A percentile compares a stretch with the other conserved stretches of the same genome.
Conservation (phyloP, 2,113 vertebrate species). For the Oenanthe melanoleuca region DNA sequence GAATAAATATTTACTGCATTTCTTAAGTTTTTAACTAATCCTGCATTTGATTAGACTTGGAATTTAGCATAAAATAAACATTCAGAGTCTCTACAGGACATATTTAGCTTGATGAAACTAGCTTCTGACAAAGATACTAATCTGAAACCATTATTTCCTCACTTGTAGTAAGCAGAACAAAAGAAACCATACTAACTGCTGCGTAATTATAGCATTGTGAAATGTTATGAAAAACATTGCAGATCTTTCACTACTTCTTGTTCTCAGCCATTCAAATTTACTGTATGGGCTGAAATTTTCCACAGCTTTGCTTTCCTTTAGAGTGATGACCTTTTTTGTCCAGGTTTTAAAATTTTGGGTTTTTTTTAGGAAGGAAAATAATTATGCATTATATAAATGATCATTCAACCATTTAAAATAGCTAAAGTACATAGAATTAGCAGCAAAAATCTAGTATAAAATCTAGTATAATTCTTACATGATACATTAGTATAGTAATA, state of each 20-base stretch:
- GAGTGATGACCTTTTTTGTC: neutral
- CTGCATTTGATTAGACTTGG: neutral
- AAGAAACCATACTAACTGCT: neutral
- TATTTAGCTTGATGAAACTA: neutral
- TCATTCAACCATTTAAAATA: neutral
- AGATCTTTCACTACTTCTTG: neutral
- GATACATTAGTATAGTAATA: neutral
- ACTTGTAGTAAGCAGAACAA: neutral
- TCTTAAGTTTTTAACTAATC: neutral
- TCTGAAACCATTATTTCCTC: neutral
- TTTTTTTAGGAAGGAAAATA: neutral
- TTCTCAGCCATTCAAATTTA: neutral
- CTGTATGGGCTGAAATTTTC: neutral
- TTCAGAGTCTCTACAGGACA: neutral
- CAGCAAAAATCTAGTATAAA: neutral
- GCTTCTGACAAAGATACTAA: neutral
- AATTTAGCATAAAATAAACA: neutral
- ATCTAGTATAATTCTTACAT: neutral
- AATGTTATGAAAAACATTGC: neutral
- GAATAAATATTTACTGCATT: neutral
- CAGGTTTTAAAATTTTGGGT: neutral
- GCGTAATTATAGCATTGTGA: neutral
- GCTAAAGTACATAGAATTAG: neutral
- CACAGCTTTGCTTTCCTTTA: neutral
- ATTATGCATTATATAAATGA: neutral